Evolutionary conservation across 37 sponge, comb jelly and placozoan genomes (phyloP).

Genomic region (Agelas oroides): DNA sequence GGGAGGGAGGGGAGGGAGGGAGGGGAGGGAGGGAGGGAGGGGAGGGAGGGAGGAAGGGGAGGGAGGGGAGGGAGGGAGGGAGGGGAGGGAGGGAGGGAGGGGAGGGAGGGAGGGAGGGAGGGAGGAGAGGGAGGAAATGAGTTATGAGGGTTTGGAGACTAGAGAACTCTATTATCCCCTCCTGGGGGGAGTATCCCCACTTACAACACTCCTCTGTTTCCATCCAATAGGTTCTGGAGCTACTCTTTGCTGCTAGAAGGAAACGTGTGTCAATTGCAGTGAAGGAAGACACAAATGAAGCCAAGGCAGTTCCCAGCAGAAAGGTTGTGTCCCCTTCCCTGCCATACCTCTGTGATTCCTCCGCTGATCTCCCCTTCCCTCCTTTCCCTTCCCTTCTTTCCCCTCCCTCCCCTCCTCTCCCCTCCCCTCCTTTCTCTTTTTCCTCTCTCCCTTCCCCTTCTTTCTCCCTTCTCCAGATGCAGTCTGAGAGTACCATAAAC

Average conservation of each 20-base stretch:
- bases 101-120: neutral
- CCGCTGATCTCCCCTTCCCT: conserved; percentile 16
- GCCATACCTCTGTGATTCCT: neutral
- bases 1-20: neutral
- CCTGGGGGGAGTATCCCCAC: no score
- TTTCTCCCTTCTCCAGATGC: no score
- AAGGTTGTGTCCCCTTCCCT: no score
- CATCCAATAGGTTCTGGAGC: conserved; percentile 11
- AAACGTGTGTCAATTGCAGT: neutral
- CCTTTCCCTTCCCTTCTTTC: neutral
- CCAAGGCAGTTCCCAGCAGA: neutral
- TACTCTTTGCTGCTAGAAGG: conserved; percentile 18
- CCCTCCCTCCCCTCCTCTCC: neutral
- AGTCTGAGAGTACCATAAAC: conserved; percentile 2
- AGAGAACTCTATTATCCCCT: no score
- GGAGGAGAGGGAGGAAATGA: no score
- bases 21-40: neutral
- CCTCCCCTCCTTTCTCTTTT: neutral
- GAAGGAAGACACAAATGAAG: neutral
- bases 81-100: neutral
- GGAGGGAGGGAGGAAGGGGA: neutral
- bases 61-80: neutral
- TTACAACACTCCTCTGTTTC: neutral
- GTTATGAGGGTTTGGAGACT: no score
- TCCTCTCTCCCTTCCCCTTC: neutral